phyloP scores from a whole-genome alignment of 2,797 vertebrate genomes.

The Potorous gilbertii region DNA sequence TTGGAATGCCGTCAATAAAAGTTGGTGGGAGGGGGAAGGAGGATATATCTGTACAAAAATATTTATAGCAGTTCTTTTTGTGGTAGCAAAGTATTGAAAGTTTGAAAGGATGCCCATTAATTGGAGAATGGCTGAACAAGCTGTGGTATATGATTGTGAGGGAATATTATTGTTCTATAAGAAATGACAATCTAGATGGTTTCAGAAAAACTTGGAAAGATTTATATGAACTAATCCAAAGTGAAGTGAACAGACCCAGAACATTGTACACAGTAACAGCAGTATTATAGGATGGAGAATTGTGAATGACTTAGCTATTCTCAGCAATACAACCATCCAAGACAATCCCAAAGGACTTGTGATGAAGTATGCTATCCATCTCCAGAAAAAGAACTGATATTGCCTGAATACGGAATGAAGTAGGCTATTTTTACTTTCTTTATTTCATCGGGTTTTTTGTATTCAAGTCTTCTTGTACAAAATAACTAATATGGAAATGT shows the following conservation, averaged over 20 bases:
- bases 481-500: too few species aligned
- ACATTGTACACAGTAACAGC: too few species aligned
- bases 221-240: not conserved
- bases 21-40: not conserved
- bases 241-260: not conserved
- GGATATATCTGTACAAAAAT: not conserved
- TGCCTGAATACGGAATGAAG: not conserved
- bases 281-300: too few species aligned
- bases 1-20: not conserved
- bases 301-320: not conserved
- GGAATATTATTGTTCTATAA: not conserved
- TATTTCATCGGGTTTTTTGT: too few species aligned
- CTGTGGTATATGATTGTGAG: not conserved
- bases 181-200: not conserved
- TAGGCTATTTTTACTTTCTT: not conserved
- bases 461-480: too few species aligned
- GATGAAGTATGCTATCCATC: not conserved
- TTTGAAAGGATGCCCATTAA: not conserved
- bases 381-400: not conserved
- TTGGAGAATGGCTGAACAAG: not conserved
- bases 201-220: not conserved
- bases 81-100: not conserved
- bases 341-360: not conserved
- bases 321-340: not conserved
- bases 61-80: not conserved